Base-by-base conservation (phyloP, 2,113 vertebrate genomes). In the Geococcyx californianus region DNA sequence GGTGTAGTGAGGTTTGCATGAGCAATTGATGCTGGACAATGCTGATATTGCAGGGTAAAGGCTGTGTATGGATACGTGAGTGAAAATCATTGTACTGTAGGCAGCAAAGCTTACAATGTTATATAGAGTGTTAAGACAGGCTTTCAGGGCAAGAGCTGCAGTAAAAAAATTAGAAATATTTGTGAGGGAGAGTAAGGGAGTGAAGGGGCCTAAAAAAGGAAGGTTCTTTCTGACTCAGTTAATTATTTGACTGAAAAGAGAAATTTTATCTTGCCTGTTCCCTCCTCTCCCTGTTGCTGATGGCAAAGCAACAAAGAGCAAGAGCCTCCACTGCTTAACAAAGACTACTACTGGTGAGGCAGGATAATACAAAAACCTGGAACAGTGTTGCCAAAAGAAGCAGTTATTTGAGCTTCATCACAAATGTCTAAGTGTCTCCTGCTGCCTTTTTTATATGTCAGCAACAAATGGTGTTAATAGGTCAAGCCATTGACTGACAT, bases 51-150 rank as follows among this genome's bases (percentile, higher is more conserved):
- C 40, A 72, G 49, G 29, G 29, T 14, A 34, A 20, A 58, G n/a
- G 7, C n/a, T 68, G 21, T 4, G 24, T 7, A 52, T 2, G 23
- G 26, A 20, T 68, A 31, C 0, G 21, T 20, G 2, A 17, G 24
- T 66, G 58, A 60, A 10, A 17, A 11, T 20, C 33, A 16, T 11
- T 26, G 38, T n/a, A 49, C 45, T 0, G 0, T 4, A 11, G 10
- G 34, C 13, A 56, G 49, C 31, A 66, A 38, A 40, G 9, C 31
- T 49, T 38, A 9, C 3, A 13, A 3, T 19, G 16, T 16, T 26
- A 33, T 8, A 25, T 2, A 40, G 38, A 77, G 16, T 0, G 0
- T 38, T 47, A 75, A 89, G 58, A 54, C 7, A 54, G 60, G 26
- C 21, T 79, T 91, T 72, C 66, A 60, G 45, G 47, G 16, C 1